These are phyloP conservation scores for Melolontha melolontha DNA, from an alignment of 2,888 invertebrate species.

Conservation along the genomic window DNA sequence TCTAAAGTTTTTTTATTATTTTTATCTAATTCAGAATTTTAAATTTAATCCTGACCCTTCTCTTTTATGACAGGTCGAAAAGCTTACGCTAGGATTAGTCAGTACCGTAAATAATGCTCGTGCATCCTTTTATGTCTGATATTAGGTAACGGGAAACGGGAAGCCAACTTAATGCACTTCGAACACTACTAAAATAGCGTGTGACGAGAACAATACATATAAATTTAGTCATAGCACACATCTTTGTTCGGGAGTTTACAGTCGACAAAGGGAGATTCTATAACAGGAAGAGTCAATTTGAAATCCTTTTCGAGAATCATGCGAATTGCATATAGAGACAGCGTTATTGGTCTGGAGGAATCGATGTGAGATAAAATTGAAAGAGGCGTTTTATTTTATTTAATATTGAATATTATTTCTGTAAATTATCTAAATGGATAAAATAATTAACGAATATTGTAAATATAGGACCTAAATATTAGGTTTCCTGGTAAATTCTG, in stretches of 20 bases:
- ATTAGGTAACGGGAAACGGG: slow-evolving; percentile 3
- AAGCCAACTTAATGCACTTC: slow-evolving; percentile 30
- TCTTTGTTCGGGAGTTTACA: slow-evolving; percentile 14
- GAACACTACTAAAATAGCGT: slow-evolving; percentile 27
- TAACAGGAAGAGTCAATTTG: slow-evolving; percentile 30
- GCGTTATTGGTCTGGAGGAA: neutral
- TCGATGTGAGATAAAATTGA: neutral
- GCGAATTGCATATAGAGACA: neutral
- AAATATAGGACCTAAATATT: too few species aligned
- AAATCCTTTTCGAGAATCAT: neutral
- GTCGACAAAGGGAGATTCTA: slow-evolving; percentile 16
- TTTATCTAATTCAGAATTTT: too few species aligned
- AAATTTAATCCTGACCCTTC: too few species aligned
- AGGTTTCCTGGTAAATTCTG: too few species aligned
- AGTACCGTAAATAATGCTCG: neutral
- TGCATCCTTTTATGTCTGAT: slow-evolving; percentile 4
- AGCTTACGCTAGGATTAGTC: neutral
- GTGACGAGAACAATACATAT: slow-evolving; percentile 23
- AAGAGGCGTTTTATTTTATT: slow-evolving; percentile 9
- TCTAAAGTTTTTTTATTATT: too few species aligned
- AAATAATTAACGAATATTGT: too few species aligned
- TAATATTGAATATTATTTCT: too few species aligned
- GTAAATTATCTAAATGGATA: too few species aligned
- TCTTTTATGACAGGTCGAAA: neutral
- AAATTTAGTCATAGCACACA: slow-evolving; percentile 14